Conservation (phyloP, 2,113 vertebrate species). For the Periophthalmus modestus region DNA sequence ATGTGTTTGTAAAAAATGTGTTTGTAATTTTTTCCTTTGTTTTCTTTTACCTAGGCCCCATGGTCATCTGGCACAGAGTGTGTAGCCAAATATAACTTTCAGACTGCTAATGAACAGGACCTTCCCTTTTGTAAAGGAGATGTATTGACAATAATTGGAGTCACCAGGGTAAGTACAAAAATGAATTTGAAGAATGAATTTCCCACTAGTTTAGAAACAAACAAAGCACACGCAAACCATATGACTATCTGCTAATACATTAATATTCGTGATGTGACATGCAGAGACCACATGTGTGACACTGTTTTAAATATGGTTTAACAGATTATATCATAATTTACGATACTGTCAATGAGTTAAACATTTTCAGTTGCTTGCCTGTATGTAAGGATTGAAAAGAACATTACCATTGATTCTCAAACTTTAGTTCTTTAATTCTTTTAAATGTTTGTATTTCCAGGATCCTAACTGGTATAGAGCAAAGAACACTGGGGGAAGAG, state of each 20-base stretch:
- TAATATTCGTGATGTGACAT: neutral
- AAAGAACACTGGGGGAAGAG: constrained; percentile 90
- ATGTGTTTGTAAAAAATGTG: neutral
- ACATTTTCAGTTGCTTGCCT: neutral
- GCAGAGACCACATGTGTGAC: too few species aligned
- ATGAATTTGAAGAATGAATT: neutral
- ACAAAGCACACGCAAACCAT: neutral
- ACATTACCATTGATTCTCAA: neutral
- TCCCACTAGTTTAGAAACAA: neutral
- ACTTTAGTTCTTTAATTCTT: neutral
- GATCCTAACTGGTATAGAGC: constrained; percentile 99
- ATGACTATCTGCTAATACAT: neutral
- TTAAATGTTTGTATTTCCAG: constrained; percentile 64
- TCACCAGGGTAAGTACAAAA: constrained; percentile 86
- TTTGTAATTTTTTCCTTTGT: neutral
- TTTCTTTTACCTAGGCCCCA: constrained; percentile 53
- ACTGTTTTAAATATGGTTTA: too few species aligned
- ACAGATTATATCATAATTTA: neutral
- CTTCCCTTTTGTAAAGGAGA: constrained; percentile 98
- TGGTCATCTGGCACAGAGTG: constrained; percentile 96
- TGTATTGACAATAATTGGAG: constrained; percentile 91
- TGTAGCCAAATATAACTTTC: constrained; percentile 98
- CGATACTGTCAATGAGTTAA: too few species aligned
- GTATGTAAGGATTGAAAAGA: neutral
- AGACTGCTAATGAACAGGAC: constrained; percentile 91